phyloP scores from a whole-genome alignment of 2,888 invertebrate genomes.

The Andrena trimmerana region DNA sequence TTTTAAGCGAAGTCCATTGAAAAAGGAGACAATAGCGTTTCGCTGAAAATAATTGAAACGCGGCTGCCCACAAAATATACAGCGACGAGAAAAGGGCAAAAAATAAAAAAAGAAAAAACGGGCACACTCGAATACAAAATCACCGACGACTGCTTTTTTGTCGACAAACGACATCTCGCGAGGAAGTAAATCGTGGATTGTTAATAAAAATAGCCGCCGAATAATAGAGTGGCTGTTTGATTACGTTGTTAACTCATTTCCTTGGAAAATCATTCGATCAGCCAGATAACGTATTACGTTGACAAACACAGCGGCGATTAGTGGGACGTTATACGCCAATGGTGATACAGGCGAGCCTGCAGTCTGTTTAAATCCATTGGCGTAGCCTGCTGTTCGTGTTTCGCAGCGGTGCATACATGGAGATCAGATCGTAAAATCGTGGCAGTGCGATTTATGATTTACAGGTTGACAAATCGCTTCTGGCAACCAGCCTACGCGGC shows the following conservation, averaged over 20 bases:
- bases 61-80: background rate
- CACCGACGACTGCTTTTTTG: background rate
- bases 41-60: background rate
- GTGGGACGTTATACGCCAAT: constrained; percentile 76
- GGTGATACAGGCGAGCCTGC: constrained; percentile 71
- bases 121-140: background rate
- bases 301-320: constrained; percentile 74
- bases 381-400: constrained; percentile 60
- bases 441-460: constrained; percentile 64
- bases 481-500: constrained; percentile 70
- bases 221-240: constrained; percentile 48
- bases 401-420: background rate
- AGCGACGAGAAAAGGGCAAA: background rate
- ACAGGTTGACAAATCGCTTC: constrained; percentile 77
- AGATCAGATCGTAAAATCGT: constrained; percentile 32
- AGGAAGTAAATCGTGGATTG: background rate
- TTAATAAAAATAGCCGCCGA: background rate
- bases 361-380: constrained; percentile 78
- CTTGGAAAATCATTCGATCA: constrained; percentile 68
- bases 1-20: background rate
- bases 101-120: background rate
- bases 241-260: constrained; percentile 60
- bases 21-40: background rate
- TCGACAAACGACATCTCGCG: background rate
- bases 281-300: constrained; percentile 68